These are phyloP conservation scores for Rhinoptilus africanus DNA, from an alignment of 2,113 vertebrate species.

Conservation along the genomic window DNA sequence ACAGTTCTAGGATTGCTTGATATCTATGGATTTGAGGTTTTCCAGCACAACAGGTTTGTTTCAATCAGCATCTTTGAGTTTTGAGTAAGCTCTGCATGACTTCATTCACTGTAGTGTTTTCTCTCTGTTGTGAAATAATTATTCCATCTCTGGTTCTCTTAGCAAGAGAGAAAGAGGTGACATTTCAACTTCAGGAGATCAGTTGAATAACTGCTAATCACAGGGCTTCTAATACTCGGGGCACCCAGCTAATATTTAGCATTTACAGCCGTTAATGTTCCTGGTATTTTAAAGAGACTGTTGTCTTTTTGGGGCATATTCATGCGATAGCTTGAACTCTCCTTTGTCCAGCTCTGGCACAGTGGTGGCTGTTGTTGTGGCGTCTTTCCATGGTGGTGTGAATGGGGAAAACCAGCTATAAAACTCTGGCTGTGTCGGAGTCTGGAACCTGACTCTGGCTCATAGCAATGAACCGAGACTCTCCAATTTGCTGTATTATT, in stretches of 20 bases:
- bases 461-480: not conserved
- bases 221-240: not conserved
- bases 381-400: not conserved
- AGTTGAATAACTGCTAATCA: not conserved
- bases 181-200: not conserved
- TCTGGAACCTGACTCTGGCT: not conserved
- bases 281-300: not conserved
- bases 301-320: not conserved
- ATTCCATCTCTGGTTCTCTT: not conserved
- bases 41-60: constrained; percentile 93
- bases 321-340: not conserved
- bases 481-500: not conserved
- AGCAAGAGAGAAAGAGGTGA: not conserved
- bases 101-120: not conserved
- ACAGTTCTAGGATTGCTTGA: constrained; percentile 93
- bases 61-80: not conserved
- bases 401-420: not conserved
- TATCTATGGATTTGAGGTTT: constrained; percentile 97
- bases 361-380: not conserved
- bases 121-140: not conserved
- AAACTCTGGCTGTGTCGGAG: not conserved
- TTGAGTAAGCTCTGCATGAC: not conserved
- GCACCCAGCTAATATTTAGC: not conserved
- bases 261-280: not conserved
- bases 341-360: not conserved